Conservation (phyloP, 2,113 vertebrate species). For the Otus sunia region DNA sequence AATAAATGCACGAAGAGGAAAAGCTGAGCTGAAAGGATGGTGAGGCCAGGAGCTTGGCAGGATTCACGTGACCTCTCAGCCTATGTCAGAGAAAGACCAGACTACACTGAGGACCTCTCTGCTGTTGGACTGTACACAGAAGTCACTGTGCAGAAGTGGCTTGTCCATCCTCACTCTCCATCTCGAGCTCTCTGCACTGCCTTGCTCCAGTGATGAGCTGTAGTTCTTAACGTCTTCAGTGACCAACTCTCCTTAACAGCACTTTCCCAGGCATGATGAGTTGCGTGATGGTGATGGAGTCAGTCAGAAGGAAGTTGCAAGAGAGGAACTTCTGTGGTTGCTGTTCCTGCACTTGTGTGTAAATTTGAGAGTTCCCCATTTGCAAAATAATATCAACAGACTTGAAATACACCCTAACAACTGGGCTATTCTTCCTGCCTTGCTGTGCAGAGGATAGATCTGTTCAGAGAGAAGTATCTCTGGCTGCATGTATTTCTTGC, state of each 20-base stretch:
- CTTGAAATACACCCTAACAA: background rate
- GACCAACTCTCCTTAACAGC: background rate
- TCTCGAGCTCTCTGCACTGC: too few species aligned
- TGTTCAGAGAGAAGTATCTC: background rate
- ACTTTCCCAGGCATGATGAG: background rate
- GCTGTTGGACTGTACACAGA: background rate
- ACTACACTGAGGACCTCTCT: background rate
- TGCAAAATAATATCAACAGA: background rate
- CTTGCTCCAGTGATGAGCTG: background rate
- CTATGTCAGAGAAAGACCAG: background rate
- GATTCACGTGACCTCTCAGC: background rate
- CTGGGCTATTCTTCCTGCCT: background rate
- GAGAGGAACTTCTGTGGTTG: background rate
- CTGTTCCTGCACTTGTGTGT: background rate
- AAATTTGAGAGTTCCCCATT: background rate
- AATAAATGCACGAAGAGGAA: background rate
- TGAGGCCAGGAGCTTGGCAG: background rate
- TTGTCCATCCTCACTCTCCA: background rate
- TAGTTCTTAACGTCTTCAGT: background rate
- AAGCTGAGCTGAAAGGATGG: background rate
- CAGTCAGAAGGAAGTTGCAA: background rate
- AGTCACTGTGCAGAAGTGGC: background rate
- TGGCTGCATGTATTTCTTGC: background rate
- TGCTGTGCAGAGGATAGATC: background rate
- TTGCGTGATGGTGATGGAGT: rapidly evolving